Evolutionary conservation across 2,888 invertebrate genomes (phyloP).

Genomic region (Caenorhabditis imperialis): DNA sequence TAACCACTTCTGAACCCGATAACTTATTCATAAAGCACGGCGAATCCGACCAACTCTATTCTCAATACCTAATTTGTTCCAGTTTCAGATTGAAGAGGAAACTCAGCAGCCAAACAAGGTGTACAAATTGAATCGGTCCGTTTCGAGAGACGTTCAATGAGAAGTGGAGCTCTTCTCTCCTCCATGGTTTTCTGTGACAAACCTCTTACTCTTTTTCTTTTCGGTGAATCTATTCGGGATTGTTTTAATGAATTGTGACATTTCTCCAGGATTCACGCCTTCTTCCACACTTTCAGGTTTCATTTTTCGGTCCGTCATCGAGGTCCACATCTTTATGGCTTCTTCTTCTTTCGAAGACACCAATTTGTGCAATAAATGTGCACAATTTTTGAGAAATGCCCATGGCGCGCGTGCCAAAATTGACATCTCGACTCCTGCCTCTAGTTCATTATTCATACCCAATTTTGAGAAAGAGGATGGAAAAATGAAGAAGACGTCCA

Average conservation of each 20-base stretch:
- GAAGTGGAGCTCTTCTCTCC: not conserved
- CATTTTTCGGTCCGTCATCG: not conserved
- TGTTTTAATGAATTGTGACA: too few relatives aligned
- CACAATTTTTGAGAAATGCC: slow-evolving; percentile 15
- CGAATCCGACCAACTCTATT: too few relatives aligned
- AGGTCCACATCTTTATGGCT: too few relatives aligned
- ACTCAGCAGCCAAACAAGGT: slow-evolving; percentile 40
- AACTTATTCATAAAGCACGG: too few relatives aligned
- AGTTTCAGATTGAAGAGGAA: slow-evolving; percentile 11
- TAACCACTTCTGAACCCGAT: too few relatives aligned
- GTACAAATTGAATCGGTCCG: slow-evolving; percentile 54
- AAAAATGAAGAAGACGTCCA: too few relatives aligned
- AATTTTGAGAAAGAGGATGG: slow-evolving; percentile 22
- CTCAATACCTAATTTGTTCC: too few relatives aligned
- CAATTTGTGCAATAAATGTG: slow-evolving; percentile 29
- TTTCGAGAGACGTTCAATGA: slow-evolving; percentile 40
- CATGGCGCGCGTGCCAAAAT: not conserved
- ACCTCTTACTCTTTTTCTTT: too few relatives aligned
- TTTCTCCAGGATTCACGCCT: too few relatives aligned
- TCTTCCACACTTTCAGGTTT: too few relatives aligned
- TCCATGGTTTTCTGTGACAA: too few relatives aligned
- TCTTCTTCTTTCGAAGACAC: not conserved
- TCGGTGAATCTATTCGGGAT: slow-evolving; percentile 22
- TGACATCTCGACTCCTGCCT: slow-evolving; percentile 1
- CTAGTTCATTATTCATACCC: slow-evolving; percentile 37